Percentiles rank a stretch among this genome's conserved stretches.
Conservation (phyloP, 2,797 vertebrate species). For the Semaprochilodus insignis region DNA sequence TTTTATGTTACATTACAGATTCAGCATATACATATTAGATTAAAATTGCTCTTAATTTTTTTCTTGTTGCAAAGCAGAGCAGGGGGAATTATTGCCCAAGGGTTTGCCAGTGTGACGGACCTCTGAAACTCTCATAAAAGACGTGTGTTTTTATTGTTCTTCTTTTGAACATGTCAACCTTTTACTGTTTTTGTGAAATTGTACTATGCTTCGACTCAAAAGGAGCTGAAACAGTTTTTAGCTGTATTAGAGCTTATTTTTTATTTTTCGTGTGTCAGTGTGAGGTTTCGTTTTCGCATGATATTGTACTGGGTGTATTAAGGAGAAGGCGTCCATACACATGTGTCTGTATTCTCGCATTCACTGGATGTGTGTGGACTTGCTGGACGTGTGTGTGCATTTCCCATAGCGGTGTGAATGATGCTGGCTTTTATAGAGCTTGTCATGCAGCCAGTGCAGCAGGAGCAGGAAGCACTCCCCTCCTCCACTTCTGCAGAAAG, state of each 20-base stretch:
- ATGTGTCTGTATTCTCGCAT: constrained; percentile 49
- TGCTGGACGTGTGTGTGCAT: constrained; percentile 54
- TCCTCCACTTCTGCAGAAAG: constrained; percentile 22
- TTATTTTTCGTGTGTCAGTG: background rate
- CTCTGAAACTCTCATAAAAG: background rate
- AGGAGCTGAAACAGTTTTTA: background rate
- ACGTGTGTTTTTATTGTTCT: background rate
- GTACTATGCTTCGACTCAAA: background rate
- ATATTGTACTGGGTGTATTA: background rate
- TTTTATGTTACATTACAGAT: too few species aligned
- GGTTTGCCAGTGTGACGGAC: background rate
- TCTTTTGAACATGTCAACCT: background rate
- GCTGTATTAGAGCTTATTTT: background rate
- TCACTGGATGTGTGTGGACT: constrained; percentile 52
- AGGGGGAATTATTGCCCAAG: too few species aligned
- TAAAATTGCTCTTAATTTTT: background rate
- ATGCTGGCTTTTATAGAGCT: constrained; percentile 43
- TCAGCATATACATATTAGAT: too few species aligned
- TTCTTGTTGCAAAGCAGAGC: too few species aligned
- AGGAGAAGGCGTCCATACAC: background rate
- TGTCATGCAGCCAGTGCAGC: constrained; percentile 43
- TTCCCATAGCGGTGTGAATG: constrained; percentile 49
- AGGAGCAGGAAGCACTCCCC: constrained; percentile 29
- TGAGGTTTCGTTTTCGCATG: constrained; percentile 3
- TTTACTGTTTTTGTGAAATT: background rate